A percentile compares a stretch with the other conserved stretches of the same genome.
Evolutionary conservation across 2,888 invertebrate species (phyloP).

Genomic region (Macrophya alboannulata): DNA sequence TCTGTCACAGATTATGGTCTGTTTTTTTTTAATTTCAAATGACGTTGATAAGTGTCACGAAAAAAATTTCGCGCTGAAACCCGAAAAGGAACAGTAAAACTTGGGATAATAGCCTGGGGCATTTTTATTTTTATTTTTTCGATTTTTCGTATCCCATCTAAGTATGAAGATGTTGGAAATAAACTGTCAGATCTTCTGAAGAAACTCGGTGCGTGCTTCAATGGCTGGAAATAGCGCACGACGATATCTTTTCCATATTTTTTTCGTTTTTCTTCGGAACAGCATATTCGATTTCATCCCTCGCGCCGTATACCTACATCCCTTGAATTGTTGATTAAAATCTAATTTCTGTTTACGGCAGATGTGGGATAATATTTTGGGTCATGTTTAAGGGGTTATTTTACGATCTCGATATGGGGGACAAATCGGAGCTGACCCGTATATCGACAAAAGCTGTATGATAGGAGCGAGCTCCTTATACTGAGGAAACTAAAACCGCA

Average conservation of each 20-base stretch:
- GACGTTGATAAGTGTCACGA: not conserved
- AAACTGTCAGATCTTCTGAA: constrained; percentile 3
- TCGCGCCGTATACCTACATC: too few relatives aligned
- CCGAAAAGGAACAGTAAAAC: not conserved
- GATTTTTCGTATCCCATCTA: not conserved
- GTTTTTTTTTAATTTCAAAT: not conserved
- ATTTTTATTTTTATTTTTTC: not conserved
- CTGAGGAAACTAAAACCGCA: constrained; percentile 14
- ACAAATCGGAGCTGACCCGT: not conserved
- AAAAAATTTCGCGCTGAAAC: not conserved
- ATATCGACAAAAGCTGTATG: not conserved
- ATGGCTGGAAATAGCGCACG: not conserved
- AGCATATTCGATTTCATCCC: not conserved
- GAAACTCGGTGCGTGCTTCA: not conserved
- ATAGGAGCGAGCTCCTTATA: not conserved
- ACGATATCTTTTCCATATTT: not conserved
- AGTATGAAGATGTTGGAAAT: not conserved
- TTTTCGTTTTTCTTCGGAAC: not conserved
- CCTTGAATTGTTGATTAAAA: constrained; percentile 8
- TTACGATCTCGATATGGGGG: not conserved
- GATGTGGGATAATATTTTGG: not conserved
- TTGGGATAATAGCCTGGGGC: not conserved
- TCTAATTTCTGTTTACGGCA: constrained; percentile 1
- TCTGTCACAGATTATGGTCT: not conserved
- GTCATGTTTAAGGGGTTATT: constrained; percentile 1